Base-by-base conservation (phyloP, 1,140 invertebrate genomes). In the Trichonephila clavipes region DNA sequence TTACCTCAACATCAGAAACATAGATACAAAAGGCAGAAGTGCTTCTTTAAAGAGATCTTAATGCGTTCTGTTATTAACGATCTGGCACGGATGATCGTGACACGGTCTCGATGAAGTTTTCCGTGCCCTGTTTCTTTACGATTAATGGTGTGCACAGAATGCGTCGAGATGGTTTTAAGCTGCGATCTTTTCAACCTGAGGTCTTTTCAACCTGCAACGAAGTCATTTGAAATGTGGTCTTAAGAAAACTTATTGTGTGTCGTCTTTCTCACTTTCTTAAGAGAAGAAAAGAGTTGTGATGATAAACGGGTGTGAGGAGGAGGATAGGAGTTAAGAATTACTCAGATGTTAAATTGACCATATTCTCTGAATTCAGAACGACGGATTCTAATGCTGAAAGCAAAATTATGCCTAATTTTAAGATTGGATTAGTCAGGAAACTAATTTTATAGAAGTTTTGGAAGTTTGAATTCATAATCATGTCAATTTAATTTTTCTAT, bases 31-130 rank as follows among this genome's bases (percentile, higher is more conserved):
- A 61, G 83, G 83, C 83, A 59, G 19, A 58, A 85, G 34, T 58
- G 44, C 44, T 64, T n/a, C 28, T 88, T 88, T 66, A 64, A 72
- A 89, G 88, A 89, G 64, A 59, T 89, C 88, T 72, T 89, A 89
- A 89, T 89, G 88, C 88, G 40, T 24, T 58, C 44, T 69, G 88
- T 89, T 89, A 89, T 89, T 89, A 89, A 89, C 88, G 88, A 89
- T 69, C 66, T 34, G 19, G 18, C 44, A 40, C 64, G 88, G 88
- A 62, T 89, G 88, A 89, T 77, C 44, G 88, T 77, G 88, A 89
- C 88, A 77, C 44, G 88, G 51, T 89, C 28, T 77, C 88, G 72
- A 89, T 89, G 88, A 89, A 89, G 88, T 89, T 89, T 88, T 72
- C 88, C 62, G 24, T 40, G 59, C 10, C 88, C 88, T 28, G 88